phyloP scores from a whole-genome alignment of 1,140 invertebrate species.

The Aphidius ervi region DNA sequence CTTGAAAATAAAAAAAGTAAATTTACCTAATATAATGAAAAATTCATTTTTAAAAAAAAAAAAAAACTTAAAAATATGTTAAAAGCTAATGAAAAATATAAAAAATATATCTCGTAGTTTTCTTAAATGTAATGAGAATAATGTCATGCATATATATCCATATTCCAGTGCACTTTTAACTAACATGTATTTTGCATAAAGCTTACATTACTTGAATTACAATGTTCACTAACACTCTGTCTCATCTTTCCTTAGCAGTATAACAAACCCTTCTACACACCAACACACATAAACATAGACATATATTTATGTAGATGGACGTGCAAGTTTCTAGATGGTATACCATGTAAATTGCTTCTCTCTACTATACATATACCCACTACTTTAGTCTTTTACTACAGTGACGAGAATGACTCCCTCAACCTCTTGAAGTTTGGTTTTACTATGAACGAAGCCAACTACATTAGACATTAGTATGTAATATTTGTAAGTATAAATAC shows the following conservation, averaged over 20 bases:
- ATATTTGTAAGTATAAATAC: neutral
- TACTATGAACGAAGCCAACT: too few species aligned
- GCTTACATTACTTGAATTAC: constrained; percentile 53
- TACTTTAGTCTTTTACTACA: too few species aligned
- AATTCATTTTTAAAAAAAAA: too few species aligned
- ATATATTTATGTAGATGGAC: neutral
- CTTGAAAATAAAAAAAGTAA: too few species aligned
- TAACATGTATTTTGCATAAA: constrained; percentile 54
- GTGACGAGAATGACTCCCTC: constrained; percentile 11
- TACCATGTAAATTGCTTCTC: constrained; percentile 48
- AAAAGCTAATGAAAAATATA: too few species aligned
- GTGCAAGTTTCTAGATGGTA: constrained; percentile 23
- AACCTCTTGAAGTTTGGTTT: too few species aligned
- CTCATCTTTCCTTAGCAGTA: constrained; percentile 30
- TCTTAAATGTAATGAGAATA: too few species aligned
- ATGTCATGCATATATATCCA: constrained; percentile 30
- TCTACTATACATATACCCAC: constrained; percentile 19
- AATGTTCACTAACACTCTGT: constrained; percentile 39
- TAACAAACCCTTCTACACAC: neutral
- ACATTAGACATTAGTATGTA: too few species aligned
- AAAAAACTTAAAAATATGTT: too few species aligned
- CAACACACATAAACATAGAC: neutral
- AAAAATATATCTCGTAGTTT: too few species aligned
- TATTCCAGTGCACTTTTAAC: constrained; percentile 47
- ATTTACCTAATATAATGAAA: too few species aligned